Base-by-base conservation (phyloP, 2,113 vertebrate species). In the Oceanites oceanicus region DNA sequence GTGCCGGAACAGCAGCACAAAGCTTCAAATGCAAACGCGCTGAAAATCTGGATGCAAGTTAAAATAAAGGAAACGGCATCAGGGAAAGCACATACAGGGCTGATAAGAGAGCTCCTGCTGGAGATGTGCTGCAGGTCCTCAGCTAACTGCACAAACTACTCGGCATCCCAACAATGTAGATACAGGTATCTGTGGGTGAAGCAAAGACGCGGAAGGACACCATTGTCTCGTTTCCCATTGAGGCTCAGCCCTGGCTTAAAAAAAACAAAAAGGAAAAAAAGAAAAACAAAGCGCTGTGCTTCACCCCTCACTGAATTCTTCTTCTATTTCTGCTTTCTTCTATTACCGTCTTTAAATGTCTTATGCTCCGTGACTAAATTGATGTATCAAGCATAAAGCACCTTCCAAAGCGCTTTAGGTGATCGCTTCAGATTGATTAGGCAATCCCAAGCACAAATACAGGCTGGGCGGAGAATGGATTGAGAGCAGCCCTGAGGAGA, bases 111-210 rank as follows among this genome's bases (percentile, higher is more conserved):
- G 72, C 19, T 58, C 15, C 36, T 59, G 53, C 40, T 25, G 77
- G 49, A 36, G 32, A n/a, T 2, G 19, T 2, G 25, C 52, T 88
- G 72, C 44, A 67, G 59, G 52, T 84, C 67, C 61, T 49, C 67
- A 25, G 47, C 7, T 16, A 27, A n/a, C 40, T 4, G 16, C n/a
- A 36, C 45, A 11, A 15, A 9, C 55, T 44, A 4, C 36, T 22
- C 4, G 1, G 29, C n/a, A 55, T 21, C 47, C n/a, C 66, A 38
- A 3, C n/a, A 29, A 32, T 0, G 1, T 0, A 25, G 22, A 26
- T 2, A 32, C 6, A 36, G 30, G 1, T 5, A 30, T 26, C 22
- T n/a, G 44, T 1, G 17, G 63, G 38, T 45, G 22, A 53, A 73
- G 9, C 20, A 55, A 68, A 67, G 67, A 44, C 23, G 25, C 4